phyloP scores from a whole-genome alignment of 1,140 invertebrate genomes.

The Arctopsyche grandis region DNA sequence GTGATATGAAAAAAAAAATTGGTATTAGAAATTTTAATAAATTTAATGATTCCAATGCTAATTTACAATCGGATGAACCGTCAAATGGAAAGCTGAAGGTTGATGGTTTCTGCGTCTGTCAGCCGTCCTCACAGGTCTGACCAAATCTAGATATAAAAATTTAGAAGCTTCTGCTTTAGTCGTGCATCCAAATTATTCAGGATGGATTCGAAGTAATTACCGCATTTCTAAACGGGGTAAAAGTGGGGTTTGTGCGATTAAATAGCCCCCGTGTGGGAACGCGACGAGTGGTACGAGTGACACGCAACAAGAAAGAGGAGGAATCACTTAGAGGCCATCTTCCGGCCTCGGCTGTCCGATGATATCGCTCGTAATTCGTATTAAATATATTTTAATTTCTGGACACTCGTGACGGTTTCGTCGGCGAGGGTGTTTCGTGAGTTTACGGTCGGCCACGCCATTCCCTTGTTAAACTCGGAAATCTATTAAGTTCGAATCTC shows the following conservation, averaged over 20 bases:
- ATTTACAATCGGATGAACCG: no score
- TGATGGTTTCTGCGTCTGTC: no score
- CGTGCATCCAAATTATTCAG: no score
- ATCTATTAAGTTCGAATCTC: slow-evolving; percentile 10
- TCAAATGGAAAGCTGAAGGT: no score
- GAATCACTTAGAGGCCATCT: slow-evolving; percentile 14
- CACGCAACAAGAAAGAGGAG: slow-evolving; percentile 35
- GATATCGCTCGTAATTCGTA: neutral
- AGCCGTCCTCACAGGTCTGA: no score
- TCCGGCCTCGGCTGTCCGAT: slow-evolving; percentile 1
- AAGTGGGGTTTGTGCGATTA: neutral
- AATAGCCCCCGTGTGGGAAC: neutral
- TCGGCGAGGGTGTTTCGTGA: neutral
- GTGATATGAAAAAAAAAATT: no score
- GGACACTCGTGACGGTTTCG: neutral
- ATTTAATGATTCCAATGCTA: no score
- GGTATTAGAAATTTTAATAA: no score
- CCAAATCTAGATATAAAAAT: no score
- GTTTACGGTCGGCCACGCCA: slow-evolving; percentile 20
- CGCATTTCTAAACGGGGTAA: no score
- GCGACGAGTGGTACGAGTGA: neutral
- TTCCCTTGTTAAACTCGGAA: slow-evolving; percentile 27
- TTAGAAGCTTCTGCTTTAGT: no score
- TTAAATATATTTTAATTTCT: neutral
- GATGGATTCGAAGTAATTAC: no score